Base-by-base conservation (phyloP, 2,888 invertebrate genomes). In the Catocala nupta region DNA sequence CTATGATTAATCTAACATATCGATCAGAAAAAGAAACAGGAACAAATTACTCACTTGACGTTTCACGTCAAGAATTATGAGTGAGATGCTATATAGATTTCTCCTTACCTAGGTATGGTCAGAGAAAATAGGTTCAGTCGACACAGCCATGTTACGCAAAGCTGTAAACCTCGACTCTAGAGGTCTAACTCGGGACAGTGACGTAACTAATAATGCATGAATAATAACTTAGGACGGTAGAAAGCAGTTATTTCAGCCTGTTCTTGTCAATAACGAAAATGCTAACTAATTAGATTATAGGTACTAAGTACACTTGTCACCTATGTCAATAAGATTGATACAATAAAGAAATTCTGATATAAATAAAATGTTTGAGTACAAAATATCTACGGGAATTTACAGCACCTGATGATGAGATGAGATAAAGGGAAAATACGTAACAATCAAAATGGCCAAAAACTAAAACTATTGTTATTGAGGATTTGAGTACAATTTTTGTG, bases 141-240 rank as follows among this genome's bases (percentile, higher is more conserved):
- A 9, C 25, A 50, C 51, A 62, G 55, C 64, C 13, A 48, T 1
- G 59, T 75, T 75, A 75, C 65, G 71, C 66, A 75, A 75, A 65
- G 60, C 67, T 71, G 62, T 52, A 53, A 57, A 69, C 63, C 49
- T 62, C 55, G 59, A 16, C 48, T 53, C 33, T 53, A 16, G 55
- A 56, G 48, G 56, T 66, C 48, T 58, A 43, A 42, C 43, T 50
- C 49, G 25, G 49, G 55, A 61, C 65, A 61, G n/a, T 70, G 64
- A 68, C 62, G 63, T 69, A 75, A 75, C 50, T 36, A 49, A 12
- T 55, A 39, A 53, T n/a, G 64, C 51, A 53, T 63, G 56, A 25
- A 49, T 47, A 59, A 52, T 56, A 13, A 10, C 9, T 53, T 50
- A 54, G 11, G 47, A 47, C 13, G 5, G 45, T 49, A 34, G 34